Conservation (phyloP, 1,140 invertebrate genomes). For the Epicauta chinensis region DNA sequence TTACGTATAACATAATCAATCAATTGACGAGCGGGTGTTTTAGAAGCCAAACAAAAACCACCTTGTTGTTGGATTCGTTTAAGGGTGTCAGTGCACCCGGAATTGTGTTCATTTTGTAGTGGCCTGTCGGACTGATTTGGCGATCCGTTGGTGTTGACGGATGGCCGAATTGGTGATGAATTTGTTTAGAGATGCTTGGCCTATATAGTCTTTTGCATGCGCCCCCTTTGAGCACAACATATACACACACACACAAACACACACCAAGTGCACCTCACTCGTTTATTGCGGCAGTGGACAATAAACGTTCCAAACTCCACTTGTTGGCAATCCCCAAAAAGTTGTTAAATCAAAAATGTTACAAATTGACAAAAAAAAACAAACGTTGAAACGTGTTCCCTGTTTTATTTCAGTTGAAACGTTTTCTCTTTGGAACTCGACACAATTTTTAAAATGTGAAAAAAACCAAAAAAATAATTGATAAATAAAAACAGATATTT, state of each 20-base stretch:
- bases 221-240: no score
- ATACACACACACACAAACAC: no score
- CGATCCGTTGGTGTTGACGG: no score
- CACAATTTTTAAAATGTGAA: slow-evolving; percentile 26
- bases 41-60: no score
- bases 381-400: slow-evolving; percentile 24
- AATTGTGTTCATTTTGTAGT: slow-evolving; percentile 18
- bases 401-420: slow-evolving; percentile 24
- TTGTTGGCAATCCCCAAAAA: slow-evolving; percentile 37
- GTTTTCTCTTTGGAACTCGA: slow-evolving; percentile 26
- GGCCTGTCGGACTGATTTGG: not conserved
- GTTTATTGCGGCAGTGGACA: slow-evolving; percentile 37
- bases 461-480: no score
- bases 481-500: slow-evolving; percentile 28
- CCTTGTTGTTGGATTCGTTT: no score
- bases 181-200: slow-evolving; percentile 7
- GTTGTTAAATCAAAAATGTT: slow-evolving; percentile 42
- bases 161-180: no score
- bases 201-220: slow-evolving; percentile 27
- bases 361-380: slow-evolving; percentile 28
- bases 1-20: slow-evolving; percentile 33
- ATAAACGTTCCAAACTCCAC: slow-evolving; percentile 34
- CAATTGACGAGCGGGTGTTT: slow-evolving; percentile 21
- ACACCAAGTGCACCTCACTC: slow-evolving; percentile 31
- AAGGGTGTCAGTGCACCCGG: no score